Evolutionary conservation across 1,140 invertebrate genomes (phyloP).

Genomic region (Papilio helenus): DNA sequence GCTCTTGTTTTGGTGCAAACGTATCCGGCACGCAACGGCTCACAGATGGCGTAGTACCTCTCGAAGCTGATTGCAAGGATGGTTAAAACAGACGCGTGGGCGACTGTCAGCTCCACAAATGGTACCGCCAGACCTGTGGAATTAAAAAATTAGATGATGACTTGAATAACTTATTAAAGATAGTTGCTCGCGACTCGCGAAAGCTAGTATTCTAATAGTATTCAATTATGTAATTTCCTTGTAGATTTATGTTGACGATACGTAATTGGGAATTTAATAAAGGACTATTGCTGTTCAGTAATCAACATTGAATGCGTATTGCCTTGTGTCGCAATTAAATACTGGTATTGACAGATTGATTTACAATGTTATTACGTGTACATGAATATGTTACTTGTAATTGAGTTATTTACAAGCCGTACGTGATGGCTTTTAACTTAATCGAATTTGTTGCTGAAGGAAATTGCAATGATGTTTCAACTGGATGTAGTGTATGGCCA

Average conservation of each 20-base stretch:
- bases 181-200: too few relatives aligned
- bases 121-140: conserved; percentile 93
- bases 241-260: neutral
- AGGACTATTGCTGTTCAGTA: neutral
- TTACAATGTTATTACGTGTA: conserved; percentile 10
- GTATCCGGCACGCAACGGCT: conserved; percentile 94
- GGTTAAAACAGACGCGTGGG: conserved; percentile 95
- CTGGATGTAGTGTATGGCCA: too few relatives aligned
- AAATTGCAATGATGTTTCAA: too few relatives aligned
- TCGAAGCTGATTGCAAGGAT: conserved; percentile 97
- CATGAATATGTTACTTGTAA: neutral
- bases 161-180: neutral
- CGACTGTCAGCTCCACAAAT: conserved; percentile 95
- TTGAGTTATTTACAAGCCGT: neutral
- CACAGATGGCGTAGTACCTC: conserved; percentile 97
- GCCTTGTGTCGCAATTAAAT: conserved; percentile 6
- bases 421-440: neutral
- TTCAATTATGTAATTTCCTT: neutral
- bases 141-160: neutral
- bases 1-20: conserved; percentile 95
- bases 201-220: neutral
- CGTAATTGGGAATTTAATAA: conserved; percentile 14
- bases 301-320: neutral
- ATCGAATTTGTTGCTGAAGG: neutral
- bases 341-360: conserved; percentile 17